Conservation (phyloP, 2,797 vertebrate species). For the Neoniphon sammara region DNA sequence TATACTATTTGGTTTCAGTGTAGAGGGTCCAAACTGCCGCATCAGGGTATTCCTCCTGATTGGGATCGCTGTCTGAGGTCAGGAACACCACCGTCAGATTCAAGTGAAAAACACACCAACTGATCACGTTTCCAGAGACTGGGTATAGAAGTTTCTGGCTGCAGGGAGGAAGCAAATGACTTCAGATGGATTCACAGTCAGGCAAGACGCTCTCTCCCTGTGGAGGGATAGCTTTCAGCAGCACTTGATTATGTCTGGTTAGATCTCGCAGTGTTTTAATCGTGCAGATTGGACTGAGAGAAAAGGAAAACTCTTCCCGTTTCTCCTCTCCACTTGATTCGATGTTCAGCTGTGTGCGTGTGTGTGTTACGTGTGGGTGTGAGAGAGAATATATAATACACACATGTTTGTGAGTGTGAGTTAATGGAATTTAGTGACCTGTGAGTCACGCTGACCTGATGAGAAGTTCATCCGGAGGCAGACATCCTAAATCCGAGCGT, state of each 20-base stretch:
- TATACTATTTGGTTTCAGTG: conserved; percentile 80
- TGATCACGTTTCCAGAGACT: conserved; percentile 72
- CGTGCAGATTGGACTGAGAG: conserved; percentile 51
- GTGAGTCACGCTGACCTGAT: conserved; percentile 67
- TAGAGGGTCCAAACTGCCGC: conserved; percentile 77
- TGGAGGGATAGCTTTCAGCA: conserved; percentile 37
- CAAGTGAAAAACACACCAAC: conserved; percentile 70
- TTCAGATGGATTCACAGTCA: conserved; percentile 61
- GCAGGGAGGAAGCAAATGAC: conserved; percentile 57
- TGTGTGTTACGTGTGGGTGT: conserved; percentile 3
- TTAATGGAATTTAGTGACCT: conserved; percentile 45
- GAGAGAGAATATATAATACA: background rate
- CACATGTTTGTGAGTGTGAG: conserved; percentile 2
- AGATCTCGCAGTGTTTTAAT: conserved; percentile 57
- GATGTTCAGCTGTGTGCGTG: conserved; percentile 14
- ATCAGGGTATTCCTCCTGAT: conserved; percentile 81
- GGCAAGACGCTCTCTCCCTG: conserved; percentile 54
- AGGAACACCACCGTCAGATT: conserved; percentile 73
- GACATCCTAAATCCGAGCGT: conserved; percentile 28
- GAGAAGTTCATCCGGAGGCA: conserved; percentile 55
- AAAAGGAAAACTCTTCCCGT: conserved; percentile 40
- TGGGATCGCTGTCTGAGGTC: conserved; percentile 79
- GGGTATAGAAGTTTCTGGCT: conserved; percentile 65
- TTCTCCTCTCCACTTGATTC: conserved; percentile 10
- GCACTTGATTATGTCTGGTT: conserved; percentile 73